Percentiles rank a stretch among this genome's conserved stretches.
Evolutionary conservation across 2,888 invertebrate species (phyloP).

Genomic region (Caenorhabditis parvicauda): DNA sequence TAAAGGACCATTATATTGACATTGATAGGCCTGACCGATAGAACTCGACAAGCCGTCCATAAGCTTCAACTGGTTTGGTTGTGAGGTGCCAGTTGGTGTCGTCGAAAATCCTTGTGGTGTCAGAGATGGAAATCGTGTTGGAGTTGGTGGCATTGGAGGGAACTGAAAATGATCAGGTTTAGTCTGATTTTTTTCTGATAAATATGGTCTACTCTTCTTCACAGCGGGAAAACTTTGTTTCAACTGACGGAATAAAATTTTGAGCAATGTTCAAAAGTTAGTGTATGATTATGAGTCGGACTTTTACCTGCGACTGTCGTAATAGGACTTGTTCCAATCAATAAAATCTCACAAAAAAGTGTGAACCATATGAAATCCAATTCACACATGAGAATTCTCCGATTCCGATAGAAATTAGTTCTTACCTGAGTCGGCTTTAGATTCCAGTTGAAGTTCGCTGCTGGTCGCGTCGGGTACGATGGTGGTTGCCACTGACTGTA

Average conservation of each 20-base stretch:
- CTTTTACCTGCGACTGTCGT: no score
- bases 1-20: slow-evolving; percentile 22
- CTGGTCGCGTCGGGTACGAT: slow-evolving; percentile 18
- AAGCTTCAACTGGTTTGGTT: slow-evolving; percentile 20
- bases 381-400: no score
- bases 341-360: no score
- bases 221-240: background rate
- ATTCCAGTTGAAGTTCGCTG: slow-evolving; percentile 34
- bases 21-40: slow-evolving; percentile 20
- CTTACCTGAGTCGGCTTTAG: slow-evolving; percentile 15
- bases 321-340: no score
- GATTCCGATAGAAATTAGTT: no score
- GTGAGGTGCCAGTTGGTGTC: slow-evolving; percentile 1
- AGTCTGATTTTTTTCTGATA: background rate
- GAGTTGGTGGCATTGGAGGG: slow-evolving; percentile 7
- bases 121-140: background rate
- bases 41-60: slow-evolving; percentile 22
- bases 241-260: no score
- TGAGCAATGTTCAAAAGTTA: no score
- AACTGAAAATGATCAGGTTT: slow-evolving; percentile 9
- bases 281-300: no score
- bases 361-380: no score
- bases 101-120: background rate
- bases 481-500: slow-evolving; percentile 34
- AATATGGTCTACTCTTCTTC: background rate